Percentiles rank a stretch among this genome's conserved stretches.
Conservation (phyloP, 2,797 vertebrate genomes). For the Acipenser ruthenus region DNA sequence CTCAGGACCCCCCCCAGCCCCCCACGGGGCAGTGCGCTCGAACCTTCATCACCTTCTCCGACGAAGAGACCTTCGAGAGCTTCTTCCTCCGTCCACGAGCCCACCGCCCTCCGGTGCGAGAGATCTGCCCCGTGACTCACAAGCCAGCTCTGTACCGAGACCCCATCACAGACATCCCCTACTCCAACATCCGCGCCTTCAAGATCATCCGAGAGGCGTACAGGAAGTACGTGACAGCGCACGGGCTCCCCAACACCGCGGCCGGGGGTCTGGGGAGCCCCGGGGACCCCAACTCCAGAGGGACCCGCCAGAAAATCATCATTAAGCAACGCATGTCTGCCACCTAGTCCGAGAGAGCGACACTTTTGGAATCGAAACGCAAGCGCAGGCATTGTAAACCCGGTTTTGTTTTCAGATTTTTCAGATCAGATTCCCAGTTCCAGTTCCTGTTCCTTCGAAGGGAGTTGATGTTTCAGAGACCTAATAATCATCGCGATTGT, state of each 20-base stretch:
- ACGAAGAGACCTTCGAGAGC: conserved; percentile 75
- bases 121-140: conserved; percentile 90
- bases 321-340: conserved; percentile 65
- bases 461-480: too few relatives aligned
- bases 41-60: conserved; percentile 87
- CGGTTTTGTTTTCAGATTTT: too few relatives aligned
- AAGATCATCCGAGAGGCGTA: conserved; percentile 91
- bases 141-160: conserved; percentile 81
- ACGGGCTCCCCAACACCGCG: conserved; percentile 77
- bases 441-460: too few relatives aligned
- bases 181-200: conserved; percentile 81
- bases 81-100: conserved; percentile 55
- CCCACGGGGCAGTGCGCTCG: conserved; percentile 71
- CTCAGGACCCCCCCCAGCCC: conserved; percentile 31
- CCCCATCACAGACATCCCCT: conserved; percentile 91
- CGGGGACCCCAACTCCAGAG: conserved; percentile 47
- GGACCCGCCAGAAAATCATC: conserved; percentile 71
- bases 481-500: too few relatives aligned
- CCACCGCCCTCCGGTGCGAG: conserved; percentile 62
- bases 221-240: conserved; percentile 84
- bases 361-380: too few relatives aligned
- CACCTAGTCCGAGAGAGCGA: conserved; percentile 26
- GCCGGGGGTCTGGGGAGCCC: conserved; percentile 38
- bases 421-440: too few relatives aligned
- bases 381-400: conserved; percentile 16